Conservation (phyloP, 2,888 invertebrate species). For the Autographa gamma region DNA sequence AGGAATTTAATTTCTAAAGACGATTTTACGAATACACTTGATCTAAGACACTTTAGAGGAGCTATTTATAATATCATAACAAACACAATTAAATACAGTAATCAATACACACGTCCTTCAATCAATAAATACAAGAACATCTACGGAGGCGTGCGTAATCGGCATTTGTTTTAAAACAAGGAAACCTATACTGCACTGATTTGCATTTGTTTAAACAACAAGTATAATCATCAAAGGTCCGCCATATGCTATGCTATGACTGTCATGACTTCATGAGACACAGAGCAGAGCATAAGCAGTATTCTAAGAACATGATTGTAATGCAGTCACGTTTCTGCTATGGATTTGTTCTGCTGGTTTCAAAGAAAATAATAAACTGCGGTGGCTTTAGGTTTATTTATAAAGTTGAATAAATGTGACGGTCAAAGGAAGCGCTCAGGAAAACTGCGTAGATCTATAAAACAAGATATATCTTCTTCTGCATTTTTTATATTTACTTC, state of each 20-base stretch:
- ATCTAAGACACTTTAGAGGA: not conserved
- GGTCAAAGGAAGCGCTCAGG: too few species aligned
- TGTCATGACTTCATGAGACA: conserved; percentile 19
- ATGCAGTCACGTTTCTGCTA: conserved; percentile 31
- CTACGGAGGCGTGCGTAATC: conserved; percentile 40
- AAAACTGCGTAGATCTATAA: too few species aligned
- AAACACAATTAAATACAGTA: conserved; percentile 5
- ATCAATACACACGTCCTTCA: conserved; percentile 34
- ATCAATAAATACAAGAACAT: conserved; percentile 38
- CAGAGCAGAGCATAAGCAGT: conserved; percentile 33
- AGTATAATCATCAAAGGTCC: conserved; percentile 32
- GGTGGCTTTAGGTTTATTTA: not conserved
- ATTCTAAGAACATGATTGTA: conserved; percentile 25
- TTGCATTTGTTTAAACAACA: conserved; percentile 48
- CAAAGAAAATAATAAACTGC: conserved; percentile 6
- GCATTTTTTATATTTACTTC: too few species aligned
- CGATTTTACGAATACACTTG: not conserved
- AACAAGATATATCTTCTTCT: too few species aligned
- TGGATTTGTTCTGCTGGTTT: conserved; percentile 6
- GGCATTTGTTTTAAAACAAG: conserved; percentile 49
- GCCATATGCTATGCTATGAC: conserved; percentile 18
- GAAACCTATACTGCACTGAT: conserved; percentile 42
- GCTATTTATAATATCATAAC: not conserved
- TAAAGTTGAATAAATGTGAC: not conserved
- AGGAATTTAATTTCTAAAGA: not conserved